These are phyloP conservation scores for Vanessa tameamea DNA, from an alignment of 1,140 invertebrate species.

Conservation along the genomic window DNA sequence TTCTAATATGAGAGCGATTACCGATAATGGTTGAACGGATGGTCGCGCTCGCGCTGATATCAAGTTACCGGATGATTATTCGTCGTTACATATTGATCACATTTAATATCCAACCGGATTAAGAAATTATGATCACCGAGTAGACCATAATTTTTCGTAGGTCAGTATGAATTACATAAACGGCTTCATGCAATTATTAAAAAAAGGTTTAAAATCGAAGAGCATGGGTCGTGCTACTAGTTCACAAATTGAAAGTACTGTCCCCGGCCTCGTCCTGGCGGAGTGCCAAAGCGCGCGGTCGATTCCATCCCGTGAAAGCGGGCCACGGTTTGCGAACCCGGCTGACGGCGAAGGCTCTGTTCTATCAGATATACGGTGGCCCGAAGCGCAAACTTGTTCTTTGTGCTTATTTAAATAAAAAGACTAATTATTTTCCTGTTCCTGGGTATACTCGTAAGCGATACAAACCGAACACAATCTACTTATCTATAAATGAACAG, in stretches of 20 bases:
- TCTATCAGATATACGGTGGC: conserved; percentile 2
- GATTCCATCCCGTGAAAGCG: conserved; percentile 50
- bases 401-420: too few species aligned
- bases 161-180: background rate
- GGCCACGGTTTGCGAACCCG: conserved; percentile 23
- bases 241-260: conserved; percentile 58
- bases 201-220: conserved; percentile 38
- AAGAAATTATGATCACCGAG: background rate
- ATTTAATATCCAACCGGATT: background rate
- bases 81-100: background rate
- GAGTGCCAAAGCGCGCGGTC: conserved; percentile 60
- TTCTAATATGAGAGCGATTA: too few species aligned
- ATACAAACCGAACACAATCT: background rate
- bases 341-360: background rate
- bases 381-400: background rate
- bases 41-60: background rate
- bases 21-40: background rate
- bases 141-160: background rate
- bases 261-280: conserved; percentile 52
- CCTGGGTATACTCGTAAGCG: background rate
- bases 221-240: conserved; percentile 46
- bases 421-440: too few species aligned
- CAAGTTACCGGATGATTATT: background rate
- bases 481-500: background rate
- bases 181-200: conserved; percentile 16